These are phyloP conservation scores for Acheta domesticus DNA, from an alignment of 2,888 invertebrate genomes.

Conservation along the genomic window DNA sequence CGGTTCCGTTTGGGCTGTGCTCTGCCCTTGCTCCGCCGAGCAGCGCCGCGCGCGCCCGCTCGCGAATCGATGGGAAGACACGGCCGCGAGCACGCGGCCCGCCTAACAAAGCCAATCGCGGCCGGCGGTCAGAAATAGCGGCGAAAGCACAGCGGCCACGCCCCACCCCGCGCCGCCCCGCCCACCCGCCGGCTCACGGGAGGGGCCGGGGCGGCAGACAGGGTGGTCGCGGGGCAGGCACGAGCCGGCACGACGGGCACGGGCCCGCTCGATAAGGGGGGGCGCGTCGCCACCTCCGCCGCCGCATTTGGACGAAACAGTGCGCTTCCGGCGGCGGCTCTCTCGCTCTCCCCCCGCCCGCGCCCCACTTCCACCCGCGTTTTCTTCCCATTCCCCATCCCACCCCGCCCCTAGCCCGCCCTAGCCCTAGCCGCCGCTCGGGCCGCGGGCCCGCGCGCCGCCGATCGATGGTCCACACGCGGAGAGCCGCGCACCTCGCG, in stretches of 20 bases:
- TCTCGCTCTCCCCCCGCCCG: neutral
- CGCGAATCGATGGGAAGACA: too few species aligned
- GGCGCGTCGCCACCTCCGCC: too few species aligned
- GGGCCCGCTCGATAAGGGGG: too few species aligned
- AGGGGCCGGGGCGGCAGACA: neutral
- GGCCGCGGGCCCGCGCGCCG: neutral
- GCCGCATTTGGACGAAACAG: neutral
- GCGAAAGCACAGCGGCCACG: neutral
- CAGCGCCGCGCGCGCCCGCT: too few species aligned
- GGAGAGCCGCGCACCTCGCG: neutral
- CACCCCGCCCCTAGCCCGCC: too few species aligned
- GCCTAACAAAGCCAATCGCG: too few species aligned
- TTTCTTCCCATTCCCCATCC: neutral
- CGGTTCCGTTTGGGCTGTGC: too few species aligned
- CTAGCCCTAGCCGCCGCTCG: too few species aligned
- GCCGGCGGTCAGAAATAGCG: neutral
- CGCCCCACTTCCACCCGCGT: neutral
- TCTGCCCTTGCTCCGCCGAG: too few species aligned
- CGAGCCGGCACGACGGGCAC: too few species aligned
- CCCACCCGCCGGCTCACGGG: neutral
- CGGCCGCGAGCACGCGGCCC: too few species aligned
- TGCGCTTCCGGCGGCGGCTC: neutral
- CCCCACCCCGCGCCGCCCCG: neutral
- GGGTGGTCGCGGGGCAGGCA: too few species aligned
- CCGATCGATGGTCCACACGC: neutral